Evolutionary conservation across 2,797 vertebrate genomes (phyloP), one percentile per base, ranked within the genome.

Genomic region (Poeciliopsis presidionis): DNA sequence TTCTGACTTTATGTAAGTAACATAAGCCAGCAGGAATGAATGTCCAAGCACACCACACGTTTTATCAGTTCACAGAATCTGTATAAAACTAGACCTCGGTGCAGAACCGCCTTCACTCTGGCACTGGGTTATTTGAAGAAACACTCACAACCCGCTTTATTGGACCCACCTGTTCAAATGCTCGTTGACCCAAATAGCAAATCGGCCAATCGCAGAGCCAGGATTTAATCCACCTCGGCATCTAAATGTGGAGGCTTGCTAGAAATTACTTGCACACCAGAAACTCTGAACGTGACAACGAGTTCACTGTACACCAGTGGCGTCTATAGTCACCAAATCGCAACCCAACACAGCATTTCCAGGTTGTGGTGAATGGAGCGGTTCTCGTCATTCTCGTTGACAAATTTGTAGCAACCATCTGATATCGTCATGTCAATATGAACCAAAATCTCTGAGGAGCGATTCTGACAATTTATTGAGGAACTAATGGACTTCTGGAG

Each of bases 1-100:
- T 4, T 25, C 41, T 28, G 5, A n/a, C n/a, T 70, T 70, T 70
- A 45, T 16, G 28, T 43, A 67, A 65, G 18, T 1, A 20, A 55
- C 43, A 45, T 1, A 5, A 81, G 28, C 14, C 8, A 25, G 41
- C 5, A 12, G 69, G 4, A 28, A 39, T 0, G 74, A 46, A 75
- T 8, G 0, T 1, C 1, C 22, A 55, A 67, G 73, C 75, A 79
- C 33, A 45, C 65, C 6, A 0, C 81, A 73, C 74, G 59, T 9
- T 77, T 65, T 77, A 74, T 78, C 73, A 53, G 74, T 33, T 65
- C 73, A 82, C 59, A 33, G 7, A 73, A 78, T 78, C 79, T 71
- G 30, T 80, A 69, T 79, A 87, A 14, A 30, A 71, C 41, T 46
- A 28, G n/a, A n/a, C 25, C 41, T 70, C 13, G 7, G 25, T 1